A percentile compares a stretch with the other conserved stretches of the same genome.
Conservation (phyloP, 2,888 invertebrate species). For the Carpatolechia fugitivella region DNA sequence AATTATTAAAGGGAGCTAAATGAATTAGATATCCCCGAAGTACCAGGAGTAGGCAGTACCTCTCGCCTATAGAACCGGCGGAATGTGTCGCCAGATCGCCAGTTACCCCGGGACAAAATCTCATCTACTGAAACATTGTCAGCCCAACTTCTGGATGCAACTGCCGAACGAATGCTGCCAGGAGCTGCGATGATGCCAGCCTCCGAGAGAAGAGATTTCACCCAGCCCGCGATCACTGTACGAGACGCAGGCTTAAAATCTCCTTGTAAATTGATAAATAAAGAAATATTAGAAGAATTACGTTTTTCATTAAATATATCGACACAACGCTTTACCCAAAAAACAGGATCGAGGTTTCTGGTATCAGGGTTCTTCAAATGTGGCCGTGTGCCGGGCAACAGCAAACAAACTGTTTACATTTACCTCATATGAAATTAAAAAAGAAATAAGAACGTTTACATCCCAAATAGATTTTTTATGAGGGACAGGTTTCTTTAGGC, state of each 20-base stretch:
- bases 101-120: too few relatives aligned
- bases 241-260: neutral
- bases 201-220: too few relatives aligned
- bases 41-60: too few relatives aligned
- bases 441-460: conserved; percentile 10
- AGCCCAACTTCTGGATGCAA: too few relatives aligned
- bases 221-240: neutral
- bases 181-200: too few relatives aligned
- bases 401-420: neutral
- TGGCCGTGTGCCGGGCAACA: neutral
- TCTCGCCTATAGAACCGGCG: too few relatives aligned
- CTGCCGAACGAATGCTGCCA: too few relatives aligned
- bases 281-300: neutral
- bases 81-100: too few relatives aligned
- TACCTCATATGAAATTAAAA: neutral
- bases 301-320: neutral
- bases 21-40: too few relatives aligned
- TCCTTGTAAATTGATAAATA: neutral
- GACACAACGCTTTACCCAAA: neutral
- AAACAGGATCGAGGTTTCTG: neutral
- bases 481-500: neutral
- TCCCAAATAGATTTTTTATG: conserved; percentile 18
- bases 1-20: too few relatives aligned
- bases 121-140: too few relatives aligned
- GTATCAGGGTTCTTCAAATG: neutral